Evolutionary conservation across 1,140 invertebrate species (phyloP).

Genomic region (Thrips palmi): DNA sequence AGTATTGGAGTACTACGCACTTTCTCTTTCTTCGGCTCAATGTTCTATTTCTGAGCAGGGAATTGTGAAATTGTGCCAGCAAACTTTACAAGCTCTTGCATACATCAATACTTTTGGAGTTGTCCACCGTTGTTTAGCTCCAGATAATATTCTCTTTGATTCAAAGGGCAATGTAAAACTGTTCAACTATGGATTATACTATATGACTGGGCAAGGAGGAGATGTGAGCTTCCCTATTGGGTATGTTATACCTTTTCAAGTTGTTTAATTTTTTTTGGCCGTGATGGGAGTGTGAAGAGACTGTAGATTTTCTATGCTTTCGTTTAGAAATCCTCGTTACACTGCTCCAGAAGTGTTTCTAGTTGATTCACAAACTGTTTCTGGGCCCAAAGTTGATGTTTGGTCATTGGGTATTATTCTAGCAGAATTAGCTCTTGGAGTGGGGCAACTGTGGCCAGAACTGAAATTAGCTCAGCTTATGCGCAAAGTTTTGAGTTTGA

Average conservation of each 20-base stretch:
- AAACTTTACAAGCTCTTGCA: slow-evolving; percentile 52
- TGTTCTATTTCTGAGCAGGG: slow-evolving; percentile 27
- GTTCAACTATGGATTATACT: slow-evolving; percentile 82
- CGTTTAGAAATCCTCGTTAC: slow-evolving; percentile 52
- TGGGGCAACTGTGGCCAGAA: slow-evolving; percentile 41
- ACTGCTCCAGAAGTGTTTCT: slow-evolving; percentile 71
- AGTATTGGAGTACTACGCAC: slow-evolving; percentile 70
- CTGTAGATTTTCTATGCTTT: slow-evolving; percentile 9
- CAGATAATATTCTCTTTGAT: slow-evolving; percentile 69
- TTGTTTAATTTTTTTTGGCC: slow-evolving; percentile 1
- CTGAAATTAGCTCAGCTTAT: slow-evolving; percentile 52
- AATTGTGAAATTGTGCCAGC: slow-evolving; percentile 38
- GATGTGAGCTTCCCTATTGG: slow-evolving; percentile 85
- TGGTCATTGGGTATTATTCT: slow-evolving; percentile 85
- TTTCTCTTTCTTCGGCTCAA: slow-evolving; percentile 27
- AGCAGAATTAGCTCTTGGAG: slow-evolving; percentile 46
- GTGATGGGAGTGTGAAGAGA: neutral
- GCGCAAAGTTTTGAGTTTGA: slow-evolving; percentile 51
- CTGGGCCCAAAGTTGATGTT: slow-evolving; percentile 58
- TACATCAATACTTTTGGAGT: slow-evolving; percentile 56
- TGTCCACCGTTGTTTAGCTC: slow-evolving; percentile 59
- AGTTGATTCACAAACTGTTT: slow-evolving; percentile 14
- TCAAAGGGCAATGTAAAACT: slow-evolving; percentile 54
- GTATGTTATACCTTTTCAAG: slow-evolving; percentile 28
- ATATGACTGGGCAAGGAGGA: slow-evolving; percentile 70